A percentile compares a stretch with the other conserved stretches of the same genome.
Conservation (phyloP, 2,888 invertebrate genomes). For the Drosophila mercatorum region DNA sequence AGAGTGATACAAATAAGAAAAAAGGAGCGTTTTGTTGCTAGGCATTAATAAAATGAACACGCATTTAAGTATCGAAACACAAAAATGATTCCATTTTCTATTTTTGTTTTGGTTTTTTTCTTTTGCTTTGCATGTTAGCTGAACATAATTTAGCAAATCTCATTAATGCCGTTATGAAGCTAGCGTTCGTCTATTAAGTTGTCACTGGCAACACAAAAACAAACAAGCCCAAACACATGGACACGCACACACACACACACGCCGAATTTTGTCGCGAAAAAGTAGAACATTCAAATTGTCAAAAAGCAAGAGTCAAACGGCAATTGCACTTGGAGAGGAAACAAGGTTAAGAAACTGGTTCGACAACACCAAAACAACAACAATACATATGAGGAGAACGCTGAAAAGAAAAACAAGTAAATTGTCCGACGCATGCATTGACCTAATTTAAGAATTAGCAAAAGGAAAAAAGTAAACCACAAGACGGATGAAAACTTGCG, state of each 20-base stretch:
- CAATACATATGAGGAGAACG: slow-evolving; percentile 19
- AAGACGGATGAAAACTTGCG: slow-evolving; percentile 40
- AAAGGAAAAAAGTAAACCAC: slow-evolving; percentile 32
- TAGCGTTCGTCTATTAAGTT: slow-evolving; percentile 48
- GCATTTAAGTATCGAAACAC: slow-evolving; percentile 4
- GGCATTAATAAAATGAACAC: slow-evolving; percentile 32
- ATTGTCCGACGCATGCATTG: slow-evolving; percentile 60
- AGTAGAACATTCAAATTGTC: slow-evolving; percentile 70
- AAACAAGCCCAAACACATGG: slow-evolving; percentile 10
- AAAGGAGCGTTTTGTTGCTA: slow-evolving; percentile 49
- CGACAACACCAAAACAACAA: slow-evolving; percentile 47
- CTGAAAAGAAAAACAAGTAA: slow-evolving; percentile 41
- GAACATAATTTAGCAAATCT: slow-evolving; percentile 48
- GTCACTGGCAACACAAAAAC: slow-evolving; percentile 41
- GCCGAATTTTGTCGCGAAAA: slow-evolving; percentile 38
- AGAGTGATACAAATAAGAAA: slow-evolving; percentile 32
- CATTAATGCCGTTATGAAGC: slow-evolving; percentile 45
- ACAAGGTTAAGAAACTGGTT: slow-evolving; percentile 79
- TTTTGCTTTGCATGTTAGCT: slow-evolving; percentile 42
- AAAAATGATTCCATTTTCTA: slow-evolving; percentile 17
- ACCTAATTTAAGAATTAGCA: slow-evolving; percentile 67
- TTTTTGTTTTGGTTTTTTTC: neutral
- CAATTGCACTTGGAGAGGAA: slow-evolving; percentile 71
- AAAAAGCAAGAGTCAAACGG: slow-evolving; percentile 64
- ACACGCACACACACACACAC: slow-evolving; percentile 1